These are phyloP conservation scores for Conopomorpha cramerella DNA, from an alignment of 1,140 invertebrate species.

Conservation along the genomic window DNA sequence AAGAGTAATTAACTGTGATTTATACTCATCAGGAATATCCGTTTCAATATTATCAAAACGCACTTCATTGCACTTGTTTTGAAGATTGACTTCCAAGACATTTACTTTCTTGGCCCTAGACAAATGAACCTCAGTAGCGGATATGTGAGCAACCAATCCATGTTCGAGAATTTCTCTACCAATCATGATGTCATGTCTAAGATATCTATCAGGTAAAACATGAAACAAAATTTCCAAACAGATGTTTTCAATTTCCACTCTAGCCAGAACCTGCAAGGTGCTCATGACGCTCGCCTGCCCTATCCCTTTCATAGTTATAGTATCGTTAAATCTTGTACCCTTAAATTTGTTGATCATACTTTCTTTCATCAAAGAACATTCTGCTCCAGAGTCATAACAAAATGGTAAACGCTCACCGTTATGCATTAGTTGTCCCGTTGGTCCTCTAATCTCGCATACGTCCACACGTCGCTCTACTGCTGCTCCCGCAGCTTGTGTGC, in stretches of 20 bases:
- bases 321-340: not conserved
- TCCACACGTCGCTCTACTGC: not conserved
- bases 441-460: not conserved
- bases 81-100: not conserved
- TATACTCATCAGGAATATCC: not conserved
- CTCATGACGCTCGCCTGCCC: not conserved
- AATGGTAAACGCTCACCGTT: constrained; percentile 1
- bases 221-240: constrained; percentile 1
- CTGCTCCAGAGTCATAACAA: constrained; percentile 4
- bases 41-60: not conserved
- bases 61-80: not conserved
- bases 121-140: not conserved
- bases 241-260: not conserved
- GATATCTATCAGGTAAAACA: constrained; percentile 1
- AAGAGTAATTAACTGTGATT: not conserved
- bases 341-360: not conserved
- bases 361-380: constrained; percentile 3
- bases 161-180: constrained; percentile 3
- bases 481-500: not conserved
- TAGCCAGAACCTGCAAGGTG: not conserved
- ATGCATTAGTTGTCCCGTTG: not conserved
- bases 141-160: not conserved
- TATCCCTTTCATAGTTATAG: not conserved
- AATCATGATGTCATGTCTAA: not conserved
- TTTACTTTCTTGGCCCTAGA: not conserved